Evolutionary conservation across 2,113 vertebrate genomes (phyloP), one percentile per base, ranked within the genome.

Genomic region (Amblyopsis rosae): DNA sequence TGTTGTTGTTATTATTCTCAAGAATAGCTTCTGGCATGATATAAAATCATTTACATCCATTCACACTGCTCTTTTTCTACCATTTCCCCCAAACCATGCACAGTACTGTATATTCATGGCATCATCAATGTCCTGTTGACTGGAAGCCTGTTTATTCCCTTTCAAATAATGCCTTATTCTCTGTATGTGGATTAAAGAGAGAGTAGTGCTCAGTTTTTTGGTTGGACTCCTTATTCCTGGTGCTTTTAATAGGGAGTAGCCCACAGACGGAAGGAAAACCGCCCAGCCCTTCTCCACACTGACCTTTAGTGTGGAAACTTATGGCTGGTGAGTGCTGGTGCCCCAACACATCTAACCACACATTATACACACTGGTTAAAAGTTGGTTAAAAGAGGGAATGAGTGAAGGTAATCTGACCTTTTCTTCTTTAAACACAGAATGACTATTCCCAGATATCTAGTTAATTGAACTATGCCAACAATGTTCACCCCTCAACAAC

Each of bases 251-350:
- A 35, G 68, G 73, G 73, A 70, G 64, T 65, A 50, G 61, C 67
- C 67, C 12, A 12, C 9, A 6, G 60, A 17, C 12, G 66, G 55
- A 19, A 26, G 17, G 26, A 62, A 19, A 71, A 79, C 58, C 45
- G 15, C 54, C 51, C 54, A 47, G 67, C n/a, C 16, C 60, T 67
- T 79, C 65, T 67, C 61, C 68, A 41, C 0, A 57, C 41, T 72
- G 65, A 82, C 67, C 75, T 72, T 75, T 47, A 19, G 2, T 64
- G 51, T 78, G 80, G 72, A 75, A 77, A 75, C 60, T 75, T 61
- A 26, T n/a, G 45, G 32, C 57, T 58, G 69, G 76, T 73, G 13
- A 62, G 16, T 50, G 56, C 66, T 72, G 46, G 47, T 60, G 65
- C 13, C 70, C 69, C 69, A 26, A 26, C 26, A 26, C 26, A 26